Base-by-base conservation (phyloP, 2,113 vertebrate genomes). In the Machaerirhynchus nigripectus region DNA sequence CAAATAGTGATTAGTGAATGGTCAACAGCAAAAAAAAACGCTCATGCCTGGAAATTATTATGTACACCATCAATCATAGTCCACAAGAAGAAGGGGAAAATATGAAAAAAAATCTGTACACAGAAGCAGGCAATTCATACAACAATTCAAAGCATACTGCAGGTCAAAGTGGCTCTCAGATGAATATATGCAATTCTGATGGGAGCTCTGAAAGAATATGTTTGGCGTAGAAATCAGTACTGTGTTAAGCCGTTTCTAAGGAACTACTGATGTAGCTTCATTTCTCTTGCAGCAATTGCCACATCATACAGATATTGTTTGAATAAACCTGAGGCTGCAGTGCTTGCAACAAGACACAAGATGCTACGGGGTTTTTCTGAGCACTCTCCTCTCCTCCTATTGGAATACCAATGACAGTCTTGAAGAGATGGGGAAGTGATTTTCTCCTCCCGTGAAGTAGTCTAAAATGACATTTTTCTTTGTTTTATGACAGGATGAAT, bases 1-100 rank as follows among this genome's bases (percentile, higher is more conserved):
- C 55, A 96, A 96, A 84, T 39, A 85, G 75, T 67, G 75, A 91
- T 93, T 88, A 95, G 63, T 69, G 53, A 91, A 56, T 76, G 73
- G 69, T 80, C 67, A 91, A 69, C 16, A 73, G 20, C 4, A 24
- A 28, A 55, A 37, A 78, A 61, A 83, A 83, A 67, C 17, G 15
- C 15, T 85, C 7, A 69, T 79, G 87, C 31, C 65, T 94, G 70
- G 78, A 91, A 97, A 90, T 87, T 15, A 83, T 89, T 69, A 85
- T 80, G 94, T 91, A 78, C 10, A 83, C 39, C 57, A 91, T 69
- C 55, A 77, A 55, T 94, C 74, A 77, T 11, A 27, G 57, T 53
- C 57, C 39, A 92, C 57, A 82, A 77, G 53, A 9, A 83, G 37
- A 78, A 69, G 49, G 19, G 17, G 4, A 3, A 53, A 79, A 88